phyloP scores from a whole-genome alignment of 2,113 vertebrate species.

The Pseudorasbora parva region DNA sequence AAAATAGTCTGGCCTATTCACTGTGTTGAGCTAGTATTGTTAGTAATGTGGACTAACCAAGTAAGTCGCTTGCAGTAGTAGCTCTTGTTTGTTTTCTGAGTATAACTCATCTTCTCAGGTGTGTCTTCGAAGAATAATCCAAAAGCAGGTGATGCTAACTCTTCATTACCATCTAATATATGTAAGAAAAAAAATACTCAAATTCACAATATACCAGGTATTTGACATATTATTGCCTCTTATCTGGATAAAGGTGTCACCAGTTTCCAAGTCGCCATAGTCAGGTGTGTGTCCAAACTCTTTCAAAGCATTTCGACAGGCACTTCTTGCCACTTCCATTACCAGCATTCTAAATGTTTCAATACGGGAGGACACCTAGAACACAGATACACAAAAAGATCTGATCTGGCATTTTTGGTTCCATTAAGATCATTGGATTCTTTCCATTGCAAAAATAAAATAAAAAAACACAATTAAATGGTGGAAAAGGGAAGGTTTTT shows the following conservation, averaged over 20 bases:
- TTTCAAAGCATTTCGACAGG: slow-evolving; percentile 72
- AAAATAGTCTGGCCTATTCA: background rate
- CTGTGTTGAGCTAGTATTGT: background rate
- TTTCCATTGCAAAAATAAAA: background rate
- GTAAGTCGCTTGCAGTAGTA: slow-evolving; percentile 74
- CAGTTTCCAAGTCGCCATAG: slow-evolving; percentile 52
- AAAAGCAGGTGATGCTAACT: slow-evolving; percentile 37
- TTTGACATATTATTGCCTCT: background rate
- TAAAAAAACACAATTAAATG: too few relatives aligned
- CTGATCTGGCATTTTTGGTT: too few relatives aligned
- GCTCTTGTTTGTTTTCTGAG: slow-evolving; percentile 72
- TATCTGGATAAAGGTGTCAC: slow-evolving; percentile 53
- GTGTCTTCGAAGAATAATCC: slow-evolving; percentile 61
- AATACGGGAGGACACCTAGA: slow-evolving; percentile 75
- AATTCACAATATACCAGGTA: slow-evolving; percentile 17
- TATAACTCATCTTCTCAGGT: slow-evolving; percentile 71
- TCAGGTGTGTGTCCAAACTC: slow-evolving; percentile 69
- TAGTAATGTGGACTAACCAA: slow-evolving; percentile 69
- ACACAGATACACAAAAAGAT: slow-evolving; percentile 23
- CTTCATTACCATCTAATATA: slow-evolving; percentile 42
- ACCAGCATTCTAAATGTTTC: slow-evolving; percentile 78
- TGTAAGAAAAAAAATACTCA: slow-evolving; percentile 9
- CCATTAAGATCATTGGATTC: too few relatives aligned
- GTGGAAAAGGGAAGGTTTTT: background rate
- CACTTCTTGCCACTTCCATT: slow-evolving; percentile 77